These are phyloP conservation scores for Phocides pigmalion DNA, from an alignment of 1,140 invertebrate genomes.

Conservation along the genomic window DNA sequence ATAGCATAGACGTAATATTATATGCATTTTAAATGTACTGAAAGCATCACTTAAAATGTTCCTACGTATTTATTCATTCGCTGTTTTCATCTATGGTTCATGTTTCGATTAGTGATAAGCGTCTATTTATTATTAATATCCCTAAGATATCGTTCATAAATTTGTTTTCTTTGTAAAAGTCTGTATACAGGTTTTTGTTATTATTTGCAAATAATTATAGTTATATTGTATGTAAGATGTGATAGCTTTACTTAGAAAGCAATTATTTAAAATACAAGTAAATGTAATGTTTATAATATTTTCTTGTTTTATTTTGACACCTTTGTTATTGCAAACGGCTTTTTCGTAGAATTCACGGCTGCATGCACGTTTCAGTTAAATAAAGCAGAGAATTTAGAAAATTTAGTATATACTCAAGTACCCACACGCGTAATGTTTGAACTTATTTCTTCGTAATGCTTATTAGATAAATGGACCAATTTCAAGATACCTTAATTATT, in stretches of 20 bases:
- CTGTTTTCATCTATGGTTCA: constrained; percentile 52
- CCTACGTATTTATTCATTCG: constrained; percentile 64
- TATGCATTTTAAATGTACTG: constrained; percentile 56
- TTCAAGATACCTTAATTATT: too few species aligned
- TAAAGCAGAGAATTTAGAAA: too few species aligned
- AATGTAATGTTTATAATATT: constrained; percentile 70
- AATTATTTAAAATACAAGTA: constrained; percentile 78
- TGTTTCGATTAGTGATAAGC: constrained; percentile 53
- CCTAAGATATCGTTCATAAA: constrained; percentile 52
- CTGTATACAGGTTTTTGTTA: constrained; percentile 73
- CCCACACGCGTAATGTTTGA: too few species aligned
- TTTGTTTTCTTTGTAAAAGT: constrained; percentile 66
- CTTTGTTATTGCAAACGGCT: constrained; percentile 57
- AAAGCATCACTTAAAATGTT: constrained; percentile 67
- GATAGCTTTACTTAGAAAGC: constrained; percentile 80
- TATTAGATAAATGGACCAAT: too few species aligned
- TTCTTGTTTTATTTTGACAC: constrained; percentile 77
- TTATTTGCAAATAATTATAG: constrained; percentile 70
- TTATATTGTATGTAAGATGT: constrained; percentile 72
- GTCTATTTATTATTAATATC: constrained; percentile 69
- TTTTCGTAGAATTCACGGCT: constrained; percentile 52
- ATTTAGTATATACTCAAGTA: too few species aligned
- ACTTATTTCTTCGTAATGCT: too few species aligned
- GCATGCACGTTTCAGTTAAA: constrained; percentile 39
- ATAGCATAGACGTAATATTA: constrained; percentile 39